Conservation (phyloP, 2,797 vertebrate genomes). For the Squalus acanthias region DNA sequence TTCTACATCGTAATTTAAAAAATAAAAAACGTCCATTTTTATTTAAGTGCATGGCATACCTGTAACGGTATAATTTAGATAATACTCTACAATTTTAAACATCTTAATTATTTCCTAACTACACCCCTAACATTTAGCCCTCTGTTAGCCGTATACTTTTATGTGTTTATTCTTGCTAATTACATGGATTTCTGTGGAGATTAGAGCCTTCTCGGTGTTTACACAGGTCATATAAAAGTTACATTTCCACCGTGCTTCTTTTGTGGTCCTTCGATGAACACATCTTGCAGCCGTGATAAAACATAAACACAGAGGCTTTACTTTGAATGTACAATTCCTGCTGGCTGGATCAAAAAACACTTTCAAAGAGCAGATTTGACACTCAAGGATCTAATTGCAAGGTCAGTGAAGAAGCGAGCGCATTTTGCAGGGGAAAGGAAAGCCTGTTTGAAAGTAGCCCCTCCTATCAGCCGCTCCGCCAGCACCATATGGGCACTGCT, state of each 20-base stretch:
- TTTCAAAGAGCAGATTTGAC: not conserved
- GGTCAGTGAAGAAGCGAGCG: not conserved
- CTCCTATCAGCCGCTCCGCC: not conserved
- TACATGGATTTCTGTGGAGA: not conserved
- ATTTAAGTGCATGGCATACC: constrained; percentile 9
- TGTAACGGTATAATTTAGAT: constrained; percentile 6
- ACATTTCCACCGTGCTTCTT: not conserved
- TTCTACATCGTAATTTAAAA: not conserved
- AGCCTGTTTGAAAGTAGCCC: not conserved
- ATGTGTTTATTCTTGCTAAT: not conserved
- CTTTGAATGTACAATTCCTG: not conserved
- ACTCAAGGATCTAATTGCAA: not conserved
- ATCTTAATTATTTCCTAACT: constrained; percentile 23
- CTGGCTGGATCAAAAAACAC: not conserved
- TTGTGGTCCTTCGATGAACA: not conserved
- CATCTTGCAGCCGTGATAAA: constrained; percentile 9
- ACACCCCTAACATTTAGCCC: not conserved
- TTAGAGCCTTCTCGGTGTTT: not conserved
- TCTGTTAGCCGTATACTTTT: not conserved
- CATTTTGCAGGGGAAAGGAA: not conserved
- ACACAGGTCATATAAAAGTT: not conserved
- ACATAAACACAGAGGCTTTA: not conserved
- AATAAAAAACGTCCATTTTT: not conserved
- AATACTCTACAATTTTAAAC: constrained; percentile 12
- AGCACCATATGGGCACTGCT: not conserved